Conservation (phyloP, 2,888 invertebrate species). For the Andrena minutula region DNA sequence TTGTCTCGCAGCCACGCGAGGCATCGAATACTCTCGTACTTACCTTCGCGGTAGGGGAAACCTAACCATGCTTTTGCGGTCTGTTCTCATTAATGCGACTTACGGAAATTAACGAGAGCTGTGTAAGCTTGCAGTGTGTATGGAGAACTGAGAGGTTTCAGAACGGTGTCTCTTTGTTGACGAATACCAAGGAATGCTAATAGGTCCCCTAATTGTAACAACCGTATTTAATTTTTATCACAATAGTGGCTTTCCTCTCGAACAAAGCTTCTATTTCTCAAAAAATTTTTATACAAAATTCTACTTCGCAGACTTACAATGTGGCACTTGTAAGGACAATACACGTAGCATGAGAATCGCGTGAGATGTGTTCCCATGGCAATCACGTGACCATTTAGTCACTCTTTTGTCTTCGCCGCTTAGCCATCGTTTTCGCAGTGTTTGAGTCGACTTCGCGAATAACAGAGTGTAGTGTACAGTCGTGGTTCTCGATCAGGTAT, state of each 20-base stretch:
- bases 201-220: no score
- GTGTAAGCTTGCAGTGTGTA: no score
- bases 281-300: background rate
- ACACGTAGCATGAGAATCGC: background rate
- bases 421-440: background rate
- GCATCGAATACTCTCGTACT: background rate
- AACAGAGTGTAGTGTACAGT: conserved; percentile 1
- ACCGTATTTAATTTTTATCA: no score
- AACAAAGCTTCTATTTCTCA: no score
- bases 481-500: conserved; percentile 30
- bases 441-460: conserved; percentile 1
- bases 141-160: no score
- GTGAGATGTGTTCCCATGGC: background rate
- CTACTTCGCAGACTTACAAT: background rate
- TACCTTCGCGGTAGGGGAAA: background rate
- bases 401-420: background rate
- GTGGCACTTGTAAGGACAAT: background rate
- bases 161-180: no score
- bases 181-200: no score
- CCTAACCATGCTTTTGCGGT: background rate
- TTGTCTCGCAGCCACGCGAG: background rate
- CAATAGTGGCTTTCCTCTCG: no score
- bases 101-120: background rate
- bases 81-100: background rate
- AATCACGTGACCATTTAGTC: conserved; percentile 24